Evolutionary conservation across 2,113 vertebrate species (phyloP).

Genomic region (Asarcornis scutulata): DNA sequence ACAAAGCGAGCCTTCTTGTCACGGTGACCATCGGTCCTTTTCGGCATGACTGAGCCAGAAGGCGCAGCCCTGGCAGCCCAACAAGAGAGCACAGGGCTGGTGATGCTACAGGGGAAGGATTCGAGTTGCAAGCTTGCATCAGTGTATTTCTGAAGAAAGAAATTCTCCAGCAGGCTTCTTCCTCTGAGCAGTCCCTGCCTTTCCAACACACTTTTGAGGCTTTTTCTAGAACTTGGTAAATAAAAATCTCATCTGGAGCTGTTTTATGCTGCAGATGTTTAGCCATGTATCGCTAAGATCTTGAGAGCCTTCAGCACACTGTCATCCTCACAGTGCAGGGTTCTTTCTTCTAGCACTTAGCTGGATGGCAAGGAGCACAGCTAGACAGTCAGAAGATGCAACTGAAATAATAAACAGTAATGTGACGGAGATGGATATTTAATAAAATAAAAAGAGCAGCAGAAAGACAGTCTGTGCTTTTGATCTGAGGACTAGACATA

Average conservation of each 20-base stretch:
- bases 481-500: neutral
- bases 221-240: neutral
- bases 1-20: neutral
- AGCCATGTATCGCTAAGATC: neutral
- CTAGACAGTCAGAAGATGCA: neutral
- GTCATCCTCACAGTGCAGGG: neutral
- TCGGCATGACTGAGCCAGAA: rapidly evolving
- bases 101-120: neutral
- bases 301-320: neutral
- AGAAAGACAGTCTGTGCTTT: neutral
- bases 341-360: neutral
- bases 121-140: neutral
- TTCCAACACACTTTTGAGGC: neutral
- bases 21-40: neutral
- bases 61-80: neutral
- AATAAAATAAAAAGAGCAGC: neutral
- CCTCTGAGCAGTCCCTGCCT: neutral
- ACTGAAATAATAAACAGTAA: neutral
- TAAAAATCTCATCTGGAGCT: neutral
- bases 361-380: neutral
- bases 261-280: constrained; percentile 10
- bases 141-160: neutral
- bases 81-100: neutral
- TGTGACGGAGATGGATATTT: neutral
- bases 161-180: neutral